Evolutionary conservation across 2,797 vertebrate species (phyloP).

Genomic region (Melanogrammus aeglefinus): DNA sequence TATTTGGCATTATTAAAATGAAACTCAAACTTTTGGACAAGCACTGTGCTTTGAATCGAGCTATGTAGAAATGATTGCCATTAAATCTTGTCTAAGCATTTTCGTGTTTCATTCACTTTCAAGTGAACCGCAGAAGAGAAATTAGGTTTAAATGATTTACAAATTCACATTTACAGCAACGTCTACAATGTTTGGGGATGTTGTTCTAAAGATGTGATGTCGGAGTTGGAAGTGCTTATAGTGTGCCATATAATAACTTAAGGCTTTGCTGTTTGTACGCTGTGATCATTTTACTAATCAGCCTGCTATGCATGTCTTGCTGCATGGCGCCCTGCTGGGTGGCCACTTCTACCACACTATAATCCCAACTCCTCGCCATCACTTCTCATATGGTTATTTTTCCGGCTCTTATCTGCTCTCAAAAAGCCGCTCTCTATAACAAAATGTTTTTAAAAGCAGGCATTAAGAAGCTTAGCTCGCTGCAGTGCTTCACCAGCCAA

Average conservation of each 20-base stretch:
- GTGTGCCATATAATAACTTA: conserved; percentile 22
- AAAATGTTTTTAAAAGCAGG: conserved; percentile 66
- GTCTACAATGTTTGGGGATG: conserved; percentile 17
- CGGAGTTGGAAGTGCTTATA: conserved; percentile 22
- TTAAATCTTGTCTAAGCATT: no score
- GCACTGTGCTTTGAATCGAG: not conserved
- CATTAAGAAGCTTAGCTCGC: conserved; percentile 77
- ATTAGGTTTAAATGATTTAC: not conserved
- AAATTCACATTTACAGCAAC: not conserved
- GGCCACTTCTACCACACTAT: conserved; percentile 54
- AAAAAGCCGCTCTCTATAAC: conserved; percentile 64
- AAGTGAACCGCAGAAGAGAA: not conserved
- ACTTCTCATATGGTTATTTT: conserved; percentile 61
- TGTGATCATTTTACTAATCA: conserved; percentile 46
- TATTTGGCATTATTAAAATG: not conserved
- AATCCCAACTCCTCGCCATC: conserved; percentile 60
- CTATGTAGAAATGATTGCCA: not conserved
- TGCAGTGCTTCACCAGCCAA: conserved; percentile 71
- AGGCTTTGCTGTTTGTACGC: conserved; percentile 27
- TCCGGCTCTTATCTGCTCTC: conserved; percentile 61
- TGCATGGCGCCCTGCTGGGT: conserved; percentile 27
- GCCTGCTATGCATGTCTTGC: conserved; percentile 32
- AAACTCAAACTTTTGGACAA: not conserved
- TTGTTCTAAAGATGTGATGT: conserved; percentile 18
- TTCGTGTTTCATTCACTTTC: not conserved